A percentile compares a stretch with the other conserved stretches of the same genome.
Evolutionary conservation across 2,888 invertebrate genomes (phyloP).

Genomic region (Anthrax anthrax): DNA sequence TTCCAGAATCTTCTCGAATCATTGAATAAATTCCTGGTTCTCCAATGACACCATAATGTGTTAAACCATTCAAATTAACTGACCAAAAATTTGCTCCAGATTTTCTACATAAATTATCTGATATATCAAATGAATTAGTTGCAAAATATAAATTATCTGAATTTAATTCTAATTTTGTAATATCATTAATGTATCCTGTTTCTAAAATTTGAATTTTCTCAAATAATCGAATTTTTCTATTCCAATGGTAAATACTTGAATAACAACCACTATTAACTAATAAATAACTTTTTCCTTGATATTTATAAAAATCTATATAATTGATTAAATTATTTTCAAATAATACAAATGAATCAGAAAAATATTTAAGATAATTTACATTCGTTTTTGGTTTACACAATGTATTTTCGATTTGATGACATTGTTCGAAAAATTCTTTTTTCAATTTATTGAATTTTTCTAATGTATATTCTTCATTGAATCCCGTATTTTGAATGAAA

Average conservation of each 20-base stretch:
- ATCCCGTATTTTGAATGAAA: background rate
- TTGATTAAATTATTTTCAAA: constrained; percentile 4
- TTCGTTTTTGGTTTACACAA: constrained; percentile 24
- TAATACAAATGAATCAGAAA: constrained; percentile 29
- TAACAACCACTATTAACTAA: constrained; percentile 32
- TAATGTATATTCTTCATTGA: background rate
- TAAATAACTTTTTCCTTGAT: constrained; percentile 13
- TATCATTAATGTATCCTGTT: constrained; percentile 37
- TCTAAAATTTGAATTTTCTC: constrained; percentile 20
- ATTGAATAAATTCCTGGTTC: background rate
- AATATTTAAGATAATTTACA: constrained; percentile 36
- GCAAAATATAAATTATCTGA: constrained; percentile 25
- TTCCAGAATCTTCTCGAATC: constrained; percentile 19
- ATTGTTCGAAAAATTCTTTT: background rate
- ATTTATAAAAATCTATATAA: constrained; percentile 6
- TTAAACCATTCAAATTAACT: constrained; percentile 8
- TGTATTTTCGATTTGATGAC: constrained; percentile 17
- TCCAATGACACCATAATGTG: constrained; percentile 21
- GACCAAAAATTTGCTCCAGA: constrained; percentile 22
- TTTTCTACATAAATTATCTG: constrained; percentile 15
- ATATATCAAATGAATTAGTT: constrained; percentile 18
- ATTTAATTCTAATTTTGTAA: constrained; percentile 23
- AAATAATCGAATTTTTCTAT: constrained; percentile 19
- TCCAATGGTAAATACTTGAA: constrained; percentile 35
- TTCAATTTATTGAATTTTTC: background rate